Evolutionary conservation across 2,797 vertebrate species (phyloP), one percentile per base, ranked within the genome.

Genomic region (Tenualosa thibaudeaui): DNA sequence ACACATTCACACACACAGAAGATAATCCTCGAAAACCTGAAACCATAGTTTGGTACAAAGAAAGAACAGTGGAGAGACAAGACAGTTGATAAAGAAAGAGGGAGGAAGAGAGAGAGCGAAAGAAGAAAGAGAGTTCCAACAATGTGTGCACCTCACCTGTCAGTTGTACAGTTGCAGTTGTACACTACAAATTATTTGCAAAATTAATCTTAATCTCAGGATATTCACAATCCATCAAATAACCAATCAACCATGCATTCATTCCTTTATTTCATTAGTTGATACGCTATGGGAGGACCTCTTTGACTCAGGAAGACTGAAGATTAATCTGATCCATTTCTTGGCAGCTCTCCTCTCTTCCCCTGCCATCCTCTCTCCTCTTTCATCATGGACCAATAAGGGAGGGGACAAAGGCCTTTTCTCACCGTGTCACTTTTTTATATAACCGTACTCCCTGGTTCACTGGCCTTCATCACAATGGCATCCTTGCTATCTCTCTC

Each of bases 301-400:
- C 37, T 7, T 3, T 40, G 71, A 78, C 37, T 78, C 37, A 19
- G 15, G 19, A 2, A 78, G 71, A 9, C 5, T 22, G 71, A 8
- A 24, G 71, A 78, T 78, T 40, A 78, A 78, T 78, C 40, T 78
- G 37, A 78, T 46, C 71, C 40, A 78, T 78, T 78, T 78, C 71
- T 78, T 46, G 17, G 17, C 71, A 6, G 2, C 71, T 78, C 37
- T 46, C 5, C 71, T 19, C 15, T 10, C 40, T 40, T 78, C 71
- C 40, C 15, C 40, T 7, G 12, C 71, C 13, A 8, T 46, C 37
- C 71, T 78, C 71, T 78, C 40, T 46, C 40, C 40, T 78, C 71
- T 78, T 78, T 78, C 71, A 46, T 19, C 71, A 8, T 78, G 37
- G 37, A 13, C 71, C 40, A 78, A 78, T 78, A 17, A 78, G 71